These are phyloP conservation scores for Cryptotermes secundus DNA, from an alignment of 1,140 invertebrate species.

Conservation along the genomic window DNA sequence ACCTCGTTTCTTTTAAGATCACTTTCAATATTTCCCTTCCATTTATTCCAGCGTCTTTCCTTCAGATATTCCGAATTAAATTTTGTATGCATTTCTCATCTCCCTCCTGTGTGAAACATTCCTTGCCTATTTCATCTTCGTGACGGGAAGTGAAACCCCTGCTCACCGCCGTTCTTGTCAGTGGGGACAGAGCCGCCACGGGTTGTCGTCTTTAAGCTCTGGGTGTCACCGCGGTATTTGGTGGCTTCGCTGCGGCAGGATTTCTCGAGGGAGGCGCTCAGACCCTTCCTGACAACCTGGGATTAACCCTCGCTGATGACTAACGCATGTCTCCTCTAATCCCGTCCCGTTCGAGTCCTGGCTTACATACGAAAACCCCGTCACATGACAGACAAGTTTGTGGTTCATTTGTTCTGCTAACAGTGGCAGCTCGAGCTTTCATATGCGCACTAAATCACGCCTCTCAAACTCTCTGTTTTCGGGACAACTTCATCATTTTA, in stretches of 20 bases:
- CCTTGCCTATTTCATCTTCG: too few relatives aligned
- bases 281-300: constrained; percentile 3
- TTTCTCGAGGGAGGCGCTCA: background rate
- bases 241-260: background rate
- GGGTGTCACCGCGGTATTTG: constrained; percentile 11
- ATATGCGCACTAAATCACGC: too few relatives aligned
- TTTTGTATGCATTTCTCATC: too few relatives aligned
- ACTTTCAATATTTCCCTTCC: too few relatives aligned
- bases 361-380: background rate
- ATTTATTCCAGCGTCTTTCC: too few relatives aligned
- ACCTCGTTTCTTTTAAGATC: too few relatives aligned
- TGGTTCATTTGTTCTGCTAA: background rate
- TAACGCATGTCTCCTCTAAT: background rate
- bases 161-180: too few relatives aligned
- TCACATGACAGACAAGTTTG: background rate
- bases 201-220: background rate
- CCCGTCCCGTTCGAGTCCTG: background rate
- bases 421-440: too few relatives aligned
- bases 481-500: too few relatives aligned
- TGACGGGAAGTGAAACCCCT: background rate
- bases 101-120: too few relatives aligned
- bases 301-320: constrained; percentile 4
- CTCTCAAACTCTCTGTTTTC: too few relatives aligned
- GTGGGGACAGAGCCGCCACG: background rate
- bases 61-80: too few relatives aligned